Conservation (phyloP, 2,797 vertebrate species). For the Betta splendens region DNA sequence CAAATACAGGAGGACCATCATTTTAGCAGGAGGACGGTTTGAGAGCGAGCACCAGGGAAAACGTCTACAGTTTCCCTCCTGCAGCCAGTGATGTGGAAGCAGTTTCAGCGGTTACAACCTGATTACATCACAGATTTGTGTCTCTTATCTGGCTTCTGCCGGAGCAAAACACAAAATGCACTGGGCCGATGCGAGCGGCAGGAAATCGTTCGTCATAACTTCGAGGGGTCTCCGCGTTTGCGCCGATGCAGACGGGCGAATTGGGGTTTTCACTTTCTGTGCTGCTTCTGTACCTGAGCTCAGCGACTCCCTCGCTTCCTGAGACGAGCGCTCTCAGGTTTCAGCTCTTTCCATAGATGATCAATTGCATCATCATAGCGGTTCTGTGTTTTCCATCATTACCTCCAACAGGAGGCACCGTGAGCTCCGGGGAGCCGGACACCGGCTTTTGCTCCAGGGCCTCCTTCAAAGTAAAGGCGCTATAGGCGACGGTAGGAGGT, state of each 20-base stretch:
- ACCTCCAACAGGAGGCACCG: too few species aligned
- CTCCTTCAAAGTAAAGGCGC: neutral
- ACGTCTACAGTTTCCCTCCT: slow-evolving; percentile 14
- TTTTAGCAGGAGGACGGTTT: slow-evolving; percentile 7
- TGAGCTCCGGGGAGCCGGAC: too few species aligned
- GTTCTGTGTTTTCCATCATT: neutral
- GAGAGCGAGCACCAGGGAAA: neutral
- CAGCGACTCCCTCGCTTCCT: too few species aligned
- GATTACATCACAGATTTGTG: slow-evolving; percentile 51
- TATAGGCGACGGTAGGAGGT: slow-evolving; percentile 5
- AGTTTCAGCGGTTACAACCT: slow-evolving; percentile 44
- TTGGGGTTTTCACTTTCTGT: slow-evolving; percentile 1
- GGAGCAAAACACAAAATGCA: neutral
- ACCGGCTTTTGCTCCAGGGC: too few species aligned
- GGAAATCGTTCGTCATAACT: neutral
- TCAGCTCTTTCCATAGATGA: neutral
- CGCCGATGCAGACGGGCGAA: neutral
- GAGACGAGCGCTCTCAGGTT: neutral
- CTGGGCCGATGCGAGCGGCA: slow-evolving; percentile 2
- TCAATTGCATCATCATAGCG: neutral
- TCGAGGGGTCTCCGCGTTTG: neutral
- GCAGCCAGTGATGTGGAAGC: slow-evolving; percentile 10
- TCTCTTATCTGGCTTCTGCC: slow-evolving; percentile 17
- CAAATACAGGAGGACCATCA: slow-evolving; percentile 13
- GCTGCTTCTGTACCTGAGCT: neutral